Percentiles rank a stretch among this genome's conserved stretches.
Evolutionary conservation across 2,113 vertebrate species (phyloP).

Genomic region (Leptobrachium leishanense): DNA sequence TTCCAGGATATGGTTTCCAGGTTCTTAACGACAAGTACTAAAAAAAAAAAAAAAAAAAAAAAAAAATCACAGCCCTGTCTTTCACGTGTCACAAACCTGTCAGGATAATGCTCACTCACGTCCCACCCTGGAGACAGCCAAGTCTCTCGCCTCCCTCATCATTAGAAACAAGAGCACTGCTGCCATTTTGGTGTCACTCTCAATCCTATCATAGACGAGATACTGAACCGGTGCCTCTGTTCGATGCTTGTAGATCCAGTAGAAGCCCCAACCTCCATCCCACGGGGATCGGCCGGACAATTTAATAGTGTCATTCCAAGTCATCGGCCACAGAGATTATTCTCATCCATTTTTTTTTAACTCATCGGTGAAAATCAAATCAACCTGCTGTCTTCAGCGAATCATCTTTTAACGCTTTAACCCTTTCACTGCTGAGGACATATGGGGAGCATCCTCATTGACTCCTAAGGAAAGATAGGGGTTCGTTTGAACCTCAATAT

Average conservation of each 20-base stretch:
- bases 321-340: too few species aligned
- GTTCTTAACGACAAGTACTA: background rate
- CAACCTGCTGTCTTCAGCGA: too few species aligned
- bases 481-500: too few species aligned
- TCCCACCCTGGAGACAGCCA: slow-evolving; percentile 57
- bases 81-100: slow-evolving; percentile 51
- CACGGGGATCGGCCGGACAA: slow-evolving; percentile 42
- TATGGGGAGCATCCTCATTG: too few species aligned
- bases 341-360: too few species aligned
- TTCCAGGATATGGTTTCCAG: background rate
- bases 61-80: slow-evolving; percentile 26
- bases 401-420: too few species aligned
- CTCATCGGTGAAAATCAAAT: too few species aligned
- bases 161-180: slow-evolving; percentile 43
- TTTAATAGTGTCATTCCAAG: background rate
- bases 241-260: slow-evolving; percentile 34
- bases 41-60: too few species aligned
- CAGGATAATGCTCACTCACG: slow-evolving; percentile 42
- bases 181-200: slow-evolving; percentile 49
- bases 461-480: too few species aligned
- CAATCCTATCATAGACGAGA: slow-evolving; percentile 55
- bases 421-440: too few species aligned
- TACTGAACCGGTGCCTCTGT: slow-evolving; percentile 47
- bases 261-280: slow-evolving; percentile 40
- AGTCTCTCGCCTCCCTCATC: slow-evolving; percentile 48